Percentiles rank a stretch among this genome's conserved stretches.
Conservation (phyloP, 2,113 vertebrate genomes). For the Phasianus colchicus region DNA sequence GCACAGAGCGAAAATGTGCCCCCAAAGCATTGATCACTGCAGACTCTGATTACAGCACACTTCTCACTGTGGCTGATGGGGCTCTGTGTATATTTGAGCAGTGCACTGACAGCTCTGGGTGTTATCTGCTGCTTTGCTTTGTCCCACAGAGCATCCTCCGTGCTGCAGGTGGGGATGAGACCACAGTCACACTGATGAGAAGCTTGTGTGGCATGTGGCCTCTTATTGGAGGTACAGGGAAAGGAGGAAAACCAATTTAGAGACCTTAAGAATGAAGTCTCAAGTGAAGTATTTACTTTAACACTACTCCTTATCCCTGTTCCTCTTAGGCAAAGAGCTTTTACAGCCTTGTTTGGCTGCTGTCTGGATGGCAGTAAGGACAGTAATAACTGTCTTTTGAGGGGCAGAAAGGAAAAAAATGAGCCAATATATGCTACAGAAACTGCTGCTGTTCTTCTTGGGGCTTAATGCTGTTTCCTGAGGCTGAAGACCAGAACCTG, state of each 20-base stretch:
- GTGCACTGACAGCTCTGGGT: background rate
- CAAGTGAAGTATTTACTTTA: slow-evolving; percentile 4
- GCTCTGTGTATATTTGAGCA: background rate
- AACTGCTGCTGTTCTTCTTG: slow-evolving; percentile 42
- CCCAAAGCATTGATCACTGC: background rate
- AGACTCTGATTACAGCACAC: background rate
- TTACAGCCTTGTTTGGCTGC: slow-evolving; percentile 26
- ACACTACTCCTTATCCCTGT: background rate
- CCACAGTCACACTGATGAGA: background rate
- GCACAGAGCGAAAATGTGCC: rapidly evolving
- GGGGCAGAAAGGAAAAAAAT: background rate
- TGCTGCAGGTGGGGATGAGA: background rate
- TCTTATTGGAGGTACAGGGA: background rate
- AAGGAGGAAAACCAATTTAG: background rate
- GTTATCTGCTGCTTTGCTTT: background rate
- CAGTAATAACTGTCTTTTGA: slow-evolving; percentile 19
- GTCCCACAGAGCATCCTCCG: background rate
- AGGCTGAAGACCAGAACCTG: background rate
- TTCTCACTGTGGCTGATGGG: background rate
- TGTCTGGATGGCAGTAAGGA: background rate
- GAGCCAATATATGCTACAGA: slow-evolving; percentile 40
- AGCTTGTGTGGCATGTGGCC: background rate
- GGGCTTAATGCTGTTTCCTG: background rate
- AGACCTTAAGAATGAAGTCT: background rate
- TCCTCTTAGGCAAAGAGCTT: slow-evolving; percentile 26